These are phyloP conservation scores for Cynoglossus semilaevis DNA, from an alignment of 2,113 vertebrate species.

Conservation along the genomic window DNA sequence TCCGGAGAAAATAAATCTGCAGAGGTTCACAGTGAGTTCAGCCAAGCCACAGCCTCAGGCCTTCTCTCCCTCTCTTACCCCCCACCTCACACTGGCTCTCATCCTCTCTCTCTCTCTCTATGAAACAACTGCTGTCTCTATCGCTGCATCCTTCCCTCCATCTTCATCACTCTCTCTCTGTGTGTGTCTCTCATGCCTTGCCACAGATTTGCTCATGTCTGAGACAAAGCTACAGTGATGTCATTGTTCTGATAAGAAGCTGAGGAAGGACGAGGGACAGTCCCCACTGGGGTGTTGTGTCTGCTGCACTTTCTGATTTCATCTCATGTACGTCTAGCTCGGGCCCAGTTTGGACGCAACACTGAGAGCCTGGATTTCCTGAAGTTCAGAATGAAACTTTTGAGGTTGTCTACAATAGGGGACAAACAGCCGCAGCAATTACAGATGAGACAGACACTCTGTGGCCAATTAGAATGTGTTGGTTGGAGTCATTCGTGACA, in stretches of 20 bases:
- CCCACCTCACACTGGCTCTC: constrained; percentile 10
- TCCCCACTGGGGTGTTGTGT: constrained; percentile 45
- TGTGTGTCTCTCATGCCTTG: background rate
- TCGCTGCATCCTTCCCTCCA: constrained; percentile 35
- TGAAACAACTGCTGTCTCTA: constrained; percentile 20
- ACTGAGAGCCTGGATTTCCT: constrained; percentile 12
- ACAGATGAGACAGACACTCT: constrained; percentile 12
- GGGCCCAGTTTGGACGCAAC: background rate
- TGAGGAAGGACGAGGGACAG: constrained; percentile 40
- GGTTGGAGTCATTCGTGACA: no score
- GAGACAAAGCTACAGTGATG: constrained; percentile 45
- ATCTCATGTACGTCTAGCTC: constrained; percentile 16
- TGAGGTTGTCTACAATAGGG: constrained; percentile 8
- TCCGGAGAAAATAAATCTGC: constrained; percentile 79
- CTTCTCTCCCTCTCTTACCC: constrained; percentile 28
- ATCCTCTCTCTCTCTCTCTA: constrained; percentile 9
- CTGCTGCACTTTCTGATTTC: constrained; percentile 39
- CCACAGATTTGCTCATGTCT: constrained; percentile 34
- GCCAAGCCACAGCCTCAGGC: constrained; percentile 70
- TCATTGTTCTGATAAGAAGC: constrained; percentile 49
- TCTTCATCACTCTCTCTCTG: constrained; percentile 7
- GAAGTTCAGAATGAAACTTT: constrained; percentile 9
- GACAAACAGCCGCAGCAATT: constrained; percentile 24
- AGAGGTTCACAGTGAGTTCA: constrained; percentile 78
- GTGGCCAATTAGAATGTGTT: background rate